These are phyloP conservation scores for Euplagia quadripunctaria DNA, from an alignment of 2,888 invertebrate genomes.

Conservation along the genomic window DNA sequence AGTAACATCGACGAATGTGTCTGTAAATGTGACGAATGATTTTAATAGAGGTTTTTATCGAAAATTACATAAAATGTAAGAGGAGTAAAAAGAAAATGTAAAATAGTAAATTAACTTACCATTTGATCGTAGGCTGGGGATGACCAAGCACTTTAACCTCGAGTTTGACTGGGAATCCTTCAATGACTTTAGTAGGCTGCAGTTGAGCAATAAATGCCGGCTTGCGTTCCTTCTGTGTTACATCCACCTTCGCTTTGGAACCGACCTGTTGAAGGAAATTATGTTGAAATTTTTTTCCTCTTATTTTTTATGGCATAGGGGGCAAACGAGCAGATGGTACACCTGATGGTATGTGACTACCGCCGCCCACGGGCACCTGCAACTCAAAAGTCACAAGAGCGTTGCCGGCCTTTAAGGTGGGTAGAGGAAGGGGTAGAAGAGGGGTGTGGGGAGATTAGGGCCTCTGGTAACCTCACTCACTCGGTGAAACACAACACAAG, in stretches of 20 bases:
- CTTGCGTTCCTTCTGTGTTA: slow-evolving; percentile 91
- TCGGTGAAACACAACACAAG: too few relatives aligned
- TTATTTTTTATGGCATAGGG: too few relatives aligned
- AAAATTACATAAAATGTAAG: not conserved
- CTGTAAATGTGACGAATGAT: not conserved
- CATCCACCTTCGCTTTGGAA: slow-evolving; percentile 86
- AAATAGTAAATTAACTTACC: slow-evolving; percentile 80
- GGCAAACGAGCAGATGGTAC: too few relatives aligned
- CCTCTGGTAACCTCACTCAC: too few relatives aligned
- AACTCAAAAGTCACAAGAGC: too few relatives aligned
- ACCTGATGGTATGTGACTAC: too few relatives aligned
- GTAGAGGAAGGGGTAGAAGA: too few relatives aligned
- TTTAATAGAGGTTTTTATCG: not conserved
- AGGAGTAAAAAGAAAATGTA: not conserved
- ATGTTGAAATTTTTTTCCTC: not conserved
- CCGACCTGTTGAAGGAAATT: slow-evolving; percentile 71
- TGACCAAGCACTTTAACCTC: slow-evolving; percentile 93
- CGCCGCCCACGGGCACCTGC: too few relatives aligned
- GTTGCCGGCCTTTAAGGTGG: too few relatives aligned
- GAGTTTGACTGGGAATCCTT: slow-evolving; percentile 94
- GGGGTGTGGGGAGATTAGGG: too few relatives aligned
- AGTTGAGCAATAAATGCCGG: slow-evolving; percentile 92
- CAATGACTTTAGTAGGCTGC: slow-evolving; percentile 91
- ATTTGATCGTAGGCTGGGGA: slow-evolving; percentile 92
- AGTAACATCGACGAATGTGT: too few relatives aligned